Conservation (phyloP, 2,888 invertebrate genomes). For the Pediacus dermestoides region DNA sequence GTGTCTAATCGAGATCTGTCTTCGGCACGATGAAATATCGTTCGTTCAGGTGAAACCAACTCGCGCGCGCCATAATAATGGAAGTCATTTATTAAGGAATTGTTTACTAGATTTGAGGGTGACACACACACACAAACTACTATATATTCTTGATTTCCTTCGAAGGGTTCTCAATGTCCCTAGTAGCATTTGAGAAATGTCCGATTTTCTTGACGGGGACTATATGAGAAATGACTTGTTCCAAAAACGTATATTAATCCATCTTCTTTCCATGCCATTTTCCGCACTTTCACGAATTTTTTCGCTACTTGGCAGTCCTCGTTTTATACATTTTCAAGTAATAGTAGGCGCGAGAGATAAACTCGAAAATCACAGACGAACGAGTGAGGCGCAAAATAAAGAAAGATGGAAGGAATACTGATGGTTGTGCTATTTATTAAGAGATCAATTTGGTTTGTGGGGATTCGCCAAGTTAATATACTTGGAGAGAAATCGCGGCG, state of each 20-base stretch:
- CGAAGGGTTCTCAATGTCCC: constrained; percentile 10
- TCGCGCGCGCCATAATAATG: constrained; percentile 13
- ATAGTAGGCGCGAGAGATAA: constrained; percentile 5
- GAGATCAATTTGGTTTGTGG: too few relatives aligned
- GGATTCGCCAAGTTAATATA: too few relatives aligned
- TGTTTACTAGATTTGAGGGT: constrained; percentile 15
- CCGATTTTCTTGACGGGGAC: constrained; percentile 15
- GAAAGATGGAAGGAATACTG: too few relatives aligned
- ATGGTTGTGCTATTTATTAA: too few relatives aligned
- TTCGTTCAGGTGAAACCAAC: constrained; percentile 11
- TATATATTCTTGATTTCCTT: constrained; percentile 12
- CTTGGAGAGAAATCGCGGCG: too few relatives aligned
- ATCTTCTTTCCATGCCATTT: too few relatives aligned
- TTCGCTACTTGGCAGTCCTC: constrained; percentile 6
- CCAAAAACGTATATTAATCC: constrained; percentile 15
- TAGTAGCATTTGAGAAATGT: constrained; percentile 17
- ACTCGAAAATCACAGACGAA: too few relatives aligned
- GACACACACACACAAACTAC: constrained; percentile 4
- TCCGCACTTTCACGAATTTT: too few relatives aligned
- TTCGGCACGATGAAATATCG: constrained; percentile 14
- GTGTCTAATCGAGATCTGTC: constrained; percentile 17
- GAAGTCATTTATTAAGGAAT: constrained; percentile 15
- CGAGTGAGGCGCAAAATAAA: too few relatives aligned
- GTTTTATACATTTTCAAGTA: constrained; percentile 10
- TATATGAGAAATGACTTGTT: constrained; percentile 15